Percentiles rank a stretch among this genome's conserved stretches.
These are phyloP conservation scores for Seriola rivoliana DNA, from an alignment of 2,113 vertebrate genomes.

Conservation along the genomic window DNA sequence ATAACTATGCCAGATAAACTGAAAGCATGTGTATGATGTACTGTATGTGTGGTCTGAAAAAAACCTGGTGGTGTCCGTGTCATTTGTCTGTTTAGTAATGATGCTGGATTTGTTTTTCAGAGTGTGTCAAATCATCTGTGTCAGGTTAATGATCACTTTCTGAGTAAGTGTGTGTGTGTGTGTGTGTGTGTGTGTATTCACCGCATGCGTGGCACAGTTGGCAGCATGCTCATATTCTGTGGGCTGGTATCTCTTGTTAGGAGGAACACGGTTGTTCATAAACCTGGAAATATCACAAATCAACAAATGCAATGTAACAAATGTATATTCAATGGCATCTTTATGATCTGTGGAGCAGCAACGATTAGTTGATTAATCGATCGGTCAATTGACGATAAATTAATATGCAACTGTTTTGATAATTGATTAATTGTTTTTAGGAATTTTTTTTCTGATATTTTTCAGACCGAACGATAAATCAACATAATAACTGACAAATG, in stretches of 20 bases:
- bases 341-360: not conserved
- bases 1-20: conserved; percentile 12
- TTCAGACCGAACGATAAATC: not conserved
- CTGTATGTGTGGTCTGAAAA: conserved; percentile 19
- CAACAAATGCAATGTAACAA: not conserved
- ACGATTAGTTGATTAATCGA: not conserved
- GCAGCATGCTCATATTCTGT: conserved; percentile 96
- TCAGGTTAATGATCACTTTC: conserved; percentile 6
- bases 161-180: conserved; percentile 15
- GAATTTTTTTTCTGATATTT: too few species aligned
- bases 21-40: not conserved
- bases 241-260: conserved; percentile 95
- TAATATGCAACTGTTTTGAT: not conserved
- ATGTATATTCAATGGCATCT: not conserved
- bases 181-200: conserved; percentile 79
- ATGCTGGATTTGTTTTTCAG: not conserved
- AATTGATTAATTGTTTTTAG: too few species aligned
- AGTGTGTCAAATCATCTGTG: conserved; percentile 19
- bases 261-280: conserved; percentile 95
- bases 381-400: not conserved
- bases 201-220: conserved; percentile 96
- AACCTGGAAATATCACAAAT: conserved; percentile 84
- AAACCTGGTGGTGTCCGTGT: conserved; percentile 5
- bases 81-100: conserved; percentile 47
- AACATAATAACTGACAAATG: not conserved